phyloP scores from a whole-genome alignment of 2,113 vertebrate species.

The Amia ocellicauda region DNA sequence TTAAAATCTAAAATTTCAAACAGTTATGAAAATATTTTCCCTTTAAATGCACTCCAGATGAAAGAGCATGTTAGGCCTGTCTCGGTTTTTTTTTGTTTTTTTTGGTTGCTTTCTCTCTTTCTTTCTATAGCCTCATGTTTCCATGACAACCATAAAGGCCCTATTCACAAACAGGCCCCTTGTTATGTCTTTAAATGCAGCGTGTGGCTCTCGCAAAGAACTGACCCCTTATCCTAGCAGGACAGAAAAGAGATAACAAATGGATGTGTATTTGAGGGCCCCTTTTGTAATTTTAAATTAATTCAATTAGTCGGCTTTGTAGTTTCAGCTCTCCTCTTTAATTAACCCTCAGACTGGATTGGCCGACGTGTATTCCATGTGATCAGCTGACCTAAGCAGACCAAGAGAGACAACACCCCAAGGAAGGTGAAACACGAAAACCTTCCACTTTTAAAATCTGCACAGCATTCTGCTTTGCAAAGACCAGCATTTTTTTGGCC shows the following conservation, averaged over 20 bases:
- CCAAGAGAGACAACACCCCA: too few relatives aligned
- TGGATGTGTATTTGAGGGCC: too few relatives aligned
- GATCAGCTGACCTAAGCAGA: too few relatives aligned
- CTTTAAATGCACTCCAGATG: slow-evolving; percentile 55
- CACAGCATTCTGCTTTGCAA: too few relatives aligned
- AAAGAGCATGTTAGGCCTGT: slow-evolving; percentile 40
- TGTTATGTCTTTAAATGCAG: slow-evolving; percentile 19
- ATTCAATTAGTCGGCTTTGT: too few relatives aligned
- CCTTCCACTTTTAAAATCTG: too few relatives aligned
- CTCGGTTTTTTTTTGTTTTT: slow-evolving; percentile 31
- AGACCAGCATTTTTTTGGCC: too few relatives aligned
- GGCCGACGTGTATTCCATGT: too few relatives aligned
- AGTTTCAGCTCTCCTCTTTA: too few relatives aligned
- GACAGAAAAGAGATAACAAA: neutral
- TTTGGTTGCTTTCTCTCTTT: slow-evolving; percentile 34
- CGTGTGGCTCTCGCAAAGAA: neutral
- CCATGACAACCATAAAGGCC: slow-evolving; percentile 34
- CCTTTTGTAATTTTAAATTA: too few relatives aligned
- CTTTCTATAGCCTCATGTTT: slow-evolving; percentile 20
- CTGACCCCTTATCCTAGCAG: slow-evolving; percentile 9
- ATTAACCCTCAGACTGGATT: too few relatives aligned
- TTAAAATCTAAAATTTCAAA: slow-evolving; percentile 63
- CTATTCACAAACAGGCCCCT: slow-evolving; percentile 37
- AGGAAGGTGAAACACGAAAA: too few relatives aligned
- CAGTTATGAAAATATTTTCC: slow-evolving; percentile 62